phyloP scores from a whole-genome alignment of 2,888 invertebrate genomes.

The Pogonocherus hispidulus region DNA sequence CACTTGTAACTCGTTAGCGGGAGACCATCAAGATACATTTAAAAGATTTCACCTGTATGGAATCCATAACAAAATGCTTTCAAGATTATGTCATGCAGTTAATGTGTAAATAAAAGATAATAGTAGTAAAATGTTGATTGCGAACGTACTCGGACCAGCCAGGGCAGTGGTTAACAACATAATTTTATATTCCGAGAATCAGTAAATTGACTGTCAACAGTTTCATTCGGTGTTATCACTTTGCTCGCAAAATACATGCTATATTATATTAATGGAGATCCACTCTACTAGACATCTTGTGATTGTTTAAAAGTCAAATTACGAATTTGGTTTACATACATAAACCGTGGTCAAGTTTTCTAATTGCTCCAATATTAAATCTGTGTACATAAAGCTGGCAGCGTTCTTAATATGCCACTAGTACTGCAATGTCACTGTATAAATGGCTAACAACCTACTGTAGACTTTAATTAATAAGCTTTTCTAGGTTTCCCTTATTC shows the following conservation, averaged over 20 bases:
- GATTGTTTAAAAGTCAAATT: not conserved
- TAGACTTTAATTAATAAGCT: too few relatives aligned
- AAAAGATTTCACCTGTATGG: constrained; percentile 25
- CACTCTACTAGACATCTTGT: not conserved
- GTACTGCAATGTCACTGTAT: too few relatives aligned
- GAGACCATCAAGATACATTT: constrained; percentile 24
- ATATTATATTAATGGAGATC: not conserved
- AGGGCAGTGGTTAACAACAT: not conserved
- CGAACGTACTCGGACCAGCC: not conserved
- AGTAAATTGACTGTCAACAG: not conserved
- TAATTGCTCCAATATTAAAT: too few relatives aligned
- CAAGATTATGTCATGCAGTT: constrained; percentile 23
- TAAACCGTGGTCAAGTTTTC: too few relatives aligned
- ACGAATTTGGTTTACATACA: not conserved
- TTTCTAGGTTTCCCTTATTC: too few relatives aligned
- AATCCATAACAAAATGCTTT: constrained; percentile 22
- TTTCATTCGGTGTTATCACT: not conserved
- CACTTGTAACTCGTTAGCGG: constrained; percentile 34
- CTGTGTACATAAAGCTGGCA: too few relatives aligned
- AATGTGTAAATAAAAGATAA: constrained; percentile 20
- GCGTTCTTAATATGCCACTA: too few relatives aligned
- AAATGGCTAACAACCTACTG: too few relatives aligned
- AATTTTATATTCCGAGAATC: not conserved
- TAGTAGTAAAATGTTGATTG: not conserved
- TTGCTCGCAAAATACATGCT: not conserved